These are phyloP conservation scores for Halisarca cf. caerulea DNA, from an alignment of 37 sponge, comb jelly and placozoan species.

Conservation along the genomic window DNA sequence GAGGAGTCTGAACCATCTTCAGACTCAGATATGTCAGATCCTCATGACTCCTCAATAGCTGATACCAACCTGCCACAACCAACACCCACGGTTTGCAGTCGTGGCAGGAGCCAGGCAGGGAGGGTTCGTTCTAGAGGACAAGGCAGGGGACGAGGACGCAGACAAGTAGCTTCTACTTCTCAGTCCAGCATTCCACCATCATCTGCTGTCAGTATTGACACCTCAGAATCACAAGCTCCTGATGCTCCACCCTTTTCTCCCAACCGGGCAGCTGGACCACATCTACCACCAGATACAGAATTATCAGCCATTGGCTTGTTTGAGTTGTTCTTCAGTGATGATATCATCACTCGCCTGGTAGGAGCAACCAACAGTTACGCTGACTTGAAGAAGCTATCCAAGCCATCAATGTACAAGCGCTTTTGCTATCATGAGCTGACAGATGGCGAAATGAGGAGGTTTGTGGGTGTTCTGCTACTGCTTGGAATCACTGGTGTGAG, in stretches of 20 bases:
- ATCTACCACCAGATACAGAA: constrained; percentile 6
- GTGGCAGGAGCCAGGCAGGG: no score
- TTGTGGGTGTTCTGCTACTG: neutral
- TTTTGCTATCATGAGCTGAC: neutral
- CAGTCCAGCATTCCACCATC: no score
- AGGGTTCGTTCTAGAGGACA: no score
- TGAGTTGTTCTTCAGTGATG: constrained; percentile 14
- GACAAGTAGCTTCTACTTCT: no score
- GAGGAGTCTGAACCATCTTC: no score
- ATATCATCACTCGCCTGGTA: neutral
- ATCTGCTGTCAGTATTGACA: no score
- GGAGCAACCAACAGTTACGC: constrained; percentile 4
- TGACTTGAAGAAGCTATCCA: neutral
- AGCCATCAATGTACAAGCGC: neutral
- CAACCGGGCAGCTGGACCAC: neutral
- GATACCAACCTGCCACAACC: no score
- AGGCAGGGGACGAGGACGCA: no score
- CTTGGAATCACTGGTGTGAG: neutral
- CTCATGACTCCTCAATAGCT: no score
- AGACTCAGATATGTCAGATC: no score
- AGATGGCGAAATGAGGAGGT: neutral
- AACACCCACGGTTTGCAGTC: no score
- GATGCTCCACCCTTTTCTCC: neutral
- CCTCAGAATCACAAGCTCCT: no score
- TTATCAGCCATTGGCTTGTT: constrained; percentile 8